These are phyloP conservation scores for Characodon lateralis DNA, from an alignment of 2,797 vertebrate genomes.

Conservation along the genomic window DNA sequence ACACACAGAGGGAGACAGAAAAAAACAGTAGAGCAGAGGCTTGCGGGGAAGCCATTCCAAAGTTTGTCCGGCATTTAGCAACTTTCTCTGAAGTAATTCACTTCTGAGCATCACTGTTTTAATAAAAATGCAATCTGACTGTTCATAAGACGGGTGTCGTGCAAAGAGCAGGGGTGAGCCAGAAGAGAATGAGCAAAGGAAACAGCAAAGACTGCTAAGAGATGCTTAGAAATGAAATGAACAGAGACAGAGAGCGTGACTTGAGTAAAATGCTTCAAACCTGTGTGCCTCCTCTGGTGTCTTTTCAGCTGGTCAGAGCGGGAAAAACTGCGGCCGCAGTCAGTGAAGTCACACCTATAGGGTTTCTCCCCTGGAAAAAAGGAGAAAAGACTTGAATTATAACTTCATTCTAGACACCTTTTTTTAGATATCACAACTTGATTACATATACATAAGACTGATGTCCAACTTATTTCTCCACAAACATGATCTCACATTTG, in stretches of 20 bases:
- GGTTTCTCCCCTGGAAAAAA: slow-evolving; percentile 90
- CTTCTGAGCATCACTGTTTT: slow-evolving; percentile 5
- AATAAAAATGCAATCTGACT: slow-evolving; percentile 22
- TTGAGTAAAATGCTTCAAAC: slow-evolving; percentile 74
- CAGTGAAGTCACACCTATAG: slow-evolving; percentile 97
- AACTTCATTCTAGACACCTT: too few relatives aligned
- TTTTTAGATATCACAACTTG: not conserved
- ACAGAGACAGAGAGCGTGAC: slow-evolving; percentile 29
- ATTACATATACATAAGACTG: not conserved
- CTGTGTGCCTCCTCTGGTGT: slow-evolving; percentile 98
- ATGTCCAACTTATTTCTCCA: not conserved
- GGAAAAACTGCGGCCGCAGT: slow-evolving; percentile 96
- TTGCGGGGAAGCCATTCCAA: slow-evolving; percentile 71
- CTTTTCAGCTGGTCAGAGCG: slow-evolving; percentile 98
- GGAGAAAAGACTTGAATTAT: not conserved
- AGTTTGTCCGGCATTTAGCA: slow-evolving; percentile 57
- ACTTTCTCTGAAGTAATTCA: slow-evolving; percentile 31
- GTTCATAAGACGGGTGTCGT: slow-evolving; percentile 40
- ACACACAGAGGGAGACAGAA: slow-evolving; percentile 64
- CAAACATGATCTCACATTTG: not conserved
- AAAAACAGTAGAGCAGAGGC: slow-evolving; percentile 78
- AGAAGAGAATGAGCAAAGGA: not conserved
- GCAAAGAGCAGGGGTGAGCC: slow-evolving; percentile 43
- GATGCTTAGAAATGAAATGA: not conserved
- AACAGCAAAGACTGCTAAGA: slow-evolving; percentile 6